A percentile compares a stretch with the other conserved stretches of the same genome.
These are phyloP conservation scores for Baryphthengus martii DNA, from an alignment of 2,113 vertebrate genomes.

Conservation along the genomic window DNA sequence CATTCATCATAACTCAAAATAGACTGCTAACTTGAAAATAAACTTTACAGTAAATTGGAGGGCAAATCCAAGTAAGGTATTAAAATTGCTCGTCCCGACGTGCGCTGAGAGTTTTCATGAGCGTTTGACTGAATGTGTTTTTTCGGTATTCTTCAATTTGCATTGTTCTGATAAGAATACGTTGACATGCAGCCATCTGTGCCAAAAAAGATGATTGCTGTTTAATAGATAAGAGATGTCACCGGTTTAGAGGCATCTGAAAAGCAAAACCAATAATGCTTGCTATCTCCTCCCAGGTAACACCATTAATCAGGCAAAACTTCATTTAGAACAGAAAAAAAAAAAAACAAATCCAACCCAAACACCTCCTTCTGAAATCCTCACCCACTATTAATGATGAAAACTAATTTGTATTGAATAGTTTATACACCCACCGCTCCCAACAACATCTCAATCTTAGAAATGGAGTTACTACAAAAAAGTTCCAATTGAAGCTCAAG, in stretches of 20 bases:
- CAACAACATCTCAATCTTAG: not conserved
- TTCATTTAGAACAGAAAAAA: not conserved
- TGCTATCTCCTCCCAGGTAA: not conserved
- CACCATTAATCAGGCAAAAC: not conserved
- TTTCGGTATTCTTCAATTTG: not conserved
- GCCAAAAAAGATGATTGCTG: not conserved
- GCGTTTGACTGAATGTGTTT: not conserved
- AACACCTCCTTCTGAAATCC: not conserved
- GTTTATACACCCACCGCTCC: not conserved
- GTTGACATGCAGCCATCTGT: conserved; percentile 13
- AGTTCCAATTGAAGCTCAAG: not conserved
- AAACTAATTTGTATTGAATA: not conserved
- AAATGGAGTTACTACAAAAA: not conserved
- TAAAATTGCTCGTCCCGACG: not conserved
- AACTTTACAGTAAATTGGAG: conserved; percentile 47
- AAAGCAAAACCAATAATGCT: not conserved
- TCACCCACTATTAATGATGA: not conserved
- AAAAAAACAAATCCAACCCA: too few relatives aligned
- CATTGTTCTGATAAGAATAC: conserved; percentile 30
- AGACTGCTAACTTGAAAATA: conserved; percentile 38
- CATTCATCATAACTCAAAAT: conserved; percentile 67
- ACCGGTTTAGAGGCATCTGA: not conserved
- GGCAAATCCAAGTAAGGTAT: not conserved
- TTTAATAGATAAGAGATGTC: not conserved
- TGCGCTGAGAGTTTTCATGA: not conserved